Conservation (phyloP, 2,113 vertebrate species). For the Empidonax traillii region DNA sequence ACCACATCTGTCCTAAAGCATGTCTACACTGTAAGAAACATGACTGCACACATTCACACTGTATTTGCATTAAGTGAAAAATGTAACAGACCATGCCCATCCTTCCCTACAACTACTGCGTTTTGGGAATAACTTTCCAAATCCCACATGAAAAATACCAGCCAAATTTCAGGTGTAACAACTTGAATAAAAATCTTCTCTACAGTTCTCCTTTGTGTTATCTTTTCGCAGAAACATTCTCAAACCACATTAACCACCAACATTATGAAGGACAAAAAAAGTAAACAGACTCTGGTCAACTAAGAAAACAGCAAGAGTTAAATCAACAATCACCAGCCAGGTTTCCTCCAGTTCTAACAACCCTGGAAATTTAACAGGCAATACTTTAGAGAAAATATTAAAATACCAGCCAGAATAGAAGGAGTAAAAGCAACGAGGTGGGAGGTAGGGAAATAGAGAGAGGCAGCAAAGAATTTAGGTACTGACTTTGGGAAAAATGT, state of each 20-base stretch:
- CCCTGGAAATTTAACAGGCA: neutral
- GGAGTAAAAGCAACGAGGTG: fast-evolving
- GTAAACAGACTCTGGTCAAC: neutral
- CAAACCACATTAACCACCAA: neutral
- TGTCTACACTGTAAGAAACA: neutral
- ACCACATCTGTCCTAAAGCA: neutral
- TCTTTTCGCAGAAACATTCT: neutral
- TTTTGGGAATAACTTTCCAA: neutral
- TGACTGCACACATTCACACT: neutral
- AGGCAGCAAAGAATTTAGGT: neutral
- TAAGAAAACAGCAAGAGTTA: neutral
- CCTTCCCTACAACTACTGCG: fast-evolving
- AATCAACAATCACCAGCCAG: neutral
- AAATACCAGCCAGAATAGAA: neutral
- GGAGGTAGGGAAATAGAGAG: fast-evolving
- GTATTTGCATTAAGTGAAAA: neutral
- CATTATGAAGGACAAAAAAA: neutral
- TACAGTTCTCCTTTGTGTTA: neutral
- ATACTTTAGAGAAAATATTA: neutral
- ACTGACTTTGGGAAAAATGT: neutral
- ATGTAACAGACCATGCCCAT: neutral
- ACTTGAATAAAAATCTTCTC: neutral
- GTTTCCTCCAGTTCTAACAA: neutral
- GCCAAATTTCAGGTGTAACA: neutral
- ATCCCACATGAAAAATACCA: neutral